phyloP scores from a whole-genome alignment of 2,888 invertebrate species.

The Margaritifera margaritifera region DNA sequence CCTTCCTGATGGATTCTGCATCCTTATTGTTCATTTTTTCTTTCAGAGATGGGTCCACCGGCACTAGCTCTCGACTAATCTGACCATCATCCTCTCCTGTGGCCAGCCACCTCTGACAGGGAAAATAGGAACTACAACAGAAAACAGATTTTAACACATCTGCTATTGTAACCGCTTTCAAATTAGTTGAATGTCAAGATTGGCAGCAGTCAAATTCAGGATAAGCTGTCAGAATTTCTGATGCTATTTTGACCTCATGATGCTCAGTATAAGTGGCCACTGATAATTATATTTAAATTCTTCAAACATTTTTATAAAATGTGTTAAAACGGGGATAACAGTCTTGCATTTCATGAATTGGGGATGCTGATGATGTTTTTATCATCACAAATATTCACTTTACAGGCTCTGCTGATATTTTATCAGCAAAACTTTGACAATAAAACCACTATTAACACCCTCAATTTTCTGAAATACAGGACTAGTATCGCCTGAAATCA shows the following conservation, averaged over 20 bases:
- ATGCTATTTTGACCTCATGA: background rate
- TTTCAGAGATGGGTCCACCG: conserved; percentile 64
- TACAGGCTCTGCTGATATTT: background rate
- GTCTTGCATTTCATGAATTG: no score
- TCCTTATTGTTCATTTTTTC: conserved; percentile 55
- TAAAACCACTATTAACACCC: no score
- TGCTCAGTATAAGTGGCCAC: background rate
- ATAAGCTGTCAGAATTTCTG: background rate
- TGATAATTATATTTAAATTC: background rate
- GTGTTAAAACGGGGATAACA: no score
- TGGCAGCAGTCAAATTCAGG: background rate
- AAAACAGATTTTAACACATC: background rate
- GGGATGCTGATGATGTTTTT: background rate
- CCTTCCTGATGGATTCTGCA: conserved; percentile 59
- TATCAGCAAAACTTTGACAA: no score
- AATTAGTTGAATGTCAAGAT: no score
- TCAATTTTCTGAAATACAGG: no score
- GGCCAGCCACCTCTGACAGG: conserved; percentile 72
- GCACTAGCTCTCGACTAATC: conserved; percentile 70
- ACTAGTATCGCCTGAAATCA: no score
- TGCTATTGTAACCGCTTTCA: no score
- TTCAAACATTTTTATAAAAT: no score
- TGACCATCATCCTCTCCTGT: conserved; percentile 71
- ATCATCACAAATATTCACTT: background rate
- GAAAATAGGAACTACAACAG: conserved; percentile 69